phyloP scores from a whole-genome alignment of 2,888 invertebrate species.

The Archips crataeganus region DNA sequence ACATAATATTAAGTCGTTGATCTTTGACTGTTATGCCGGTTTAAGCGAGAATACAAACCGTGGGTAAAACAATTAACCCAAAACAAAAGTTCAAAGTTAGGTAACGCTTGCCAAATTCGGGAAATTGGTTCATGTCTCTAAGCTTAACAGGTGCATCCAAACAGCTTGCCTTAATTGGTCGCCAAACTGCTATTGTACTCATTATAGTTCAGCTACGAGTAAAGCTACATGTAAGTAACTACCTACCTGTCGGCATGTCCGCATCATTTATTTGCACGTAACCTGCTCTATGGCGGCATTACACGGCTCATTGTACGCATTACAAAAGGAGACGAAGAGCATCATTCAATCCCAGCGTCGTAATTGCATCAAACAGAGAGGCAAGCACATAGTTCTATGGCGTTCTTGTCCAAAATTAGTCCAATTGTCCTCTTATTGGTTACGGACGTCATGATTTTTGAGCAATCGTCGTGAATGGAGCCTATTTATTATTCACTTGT shows the following conservation, averaged over 20 bases:
- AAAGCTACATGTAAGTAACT: not conserved
- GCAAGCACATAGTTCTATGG: conserved; percentile 42
- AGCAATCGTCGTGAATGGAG: conserved; percentile 31
- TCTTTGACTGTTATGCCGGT: conserved; percentile 21
- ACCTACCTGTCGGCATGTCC: not conserved
- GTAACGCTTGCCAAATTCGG: conserved; percentile 40
- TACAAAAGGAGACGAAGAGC: conserved; percentile 60
- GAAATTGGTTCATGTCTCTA: conserved; percentile 32
- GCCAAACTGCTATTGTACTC: not conserved
- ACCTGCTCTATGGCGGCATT: conserved; percentile 43
- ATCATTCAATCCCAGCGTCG: conserved; percentile 51
- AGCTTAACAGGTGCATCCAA: conserved; percentile 31
- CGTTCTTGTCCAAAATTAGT: conserved; percentile 37
- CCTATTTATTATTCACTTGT: conserved; percentile 30
- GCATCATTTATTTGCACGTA: conserved; percentile 14
- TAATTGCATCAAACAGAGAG: conserved; percentile 34
- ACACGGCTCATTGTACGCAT: conserved; percentile 51
- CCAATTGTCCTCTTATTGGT: conserved; percentile 39
- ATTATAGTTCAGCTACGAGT: not conserved
- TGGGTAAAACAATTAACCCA: conserved; percentile 41
- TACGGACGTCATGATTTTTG: conserved; percentile 41
- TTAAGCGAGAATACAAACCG: conserved; percentile 31
- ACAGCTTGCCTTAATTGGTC: conserved; percentile 8
- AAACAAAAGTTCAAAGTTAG: conserved; percentile 32
- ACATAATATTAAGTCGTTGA: conserved; percentile 26